These are phyloP conservation scores for Chaetoderma sp. DNA, from an alignment of 2,888 invertebrate genomes.

Conservation along the genomic window DNA sequence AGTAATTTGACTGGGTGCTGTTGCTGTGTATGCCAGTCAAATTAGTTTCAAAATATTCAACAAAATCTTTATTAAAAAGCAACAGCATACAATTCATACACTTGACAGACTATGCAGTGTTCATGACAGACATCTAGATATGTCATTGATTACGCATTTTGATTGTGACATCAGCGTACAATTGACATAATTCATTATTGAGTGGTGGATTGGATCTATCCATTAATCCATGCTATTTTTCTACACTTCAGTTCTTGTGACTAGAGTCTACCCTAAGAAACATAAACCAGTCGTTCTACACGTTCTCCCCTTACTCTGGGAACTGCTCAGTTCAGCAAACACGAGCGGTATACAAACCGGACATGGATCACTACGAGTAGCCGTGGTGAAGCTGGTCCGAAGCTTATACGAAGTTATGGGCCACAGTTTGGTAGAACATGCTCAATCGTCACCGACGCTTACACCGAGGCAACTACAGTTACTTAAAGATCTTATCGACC, in stretches of 20 bases:
- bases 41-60: too few species aligned
- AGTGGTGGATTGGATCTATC: background rate
- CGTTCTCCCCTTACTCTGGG: conserved; percentile 66
- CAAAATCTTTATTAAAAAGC: too few species aligned
- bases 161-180: background rate
- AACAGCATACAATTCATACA: background rate
- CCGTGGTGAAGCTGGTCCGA: conserved; percentile 49
- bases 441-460: conserved; percentile 47
- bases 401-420: conserved; percentile 58
- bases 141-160: background rate
- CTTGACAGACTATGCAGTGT: background rate
- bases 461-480: conserved; percentile 54
- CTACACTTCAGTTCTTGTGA: conserved; percentile 55
- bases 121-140: too few species aligned
- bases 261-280: conserved; percentile 58
- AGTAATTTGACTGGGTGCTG: too few species aligned
- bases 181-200: background rate
- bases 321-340: conserved; percentile 56
- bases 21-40: too few species aligned
- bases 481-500: conserved; percentile 47
- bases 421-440: conserved; percentile 50
- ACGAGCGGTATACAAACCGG: conserved; percentile 56
- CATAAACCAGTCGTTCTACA: conserved; percentile 65
- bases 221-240: background rate
- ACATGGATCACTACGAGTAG: conserved; percentile 49